These are phyloP conservation scores for Limnothrissa miodon DNA, from an alignment of 2,113 vertebrate genomes.

Conservation along the genomic window DNA sequence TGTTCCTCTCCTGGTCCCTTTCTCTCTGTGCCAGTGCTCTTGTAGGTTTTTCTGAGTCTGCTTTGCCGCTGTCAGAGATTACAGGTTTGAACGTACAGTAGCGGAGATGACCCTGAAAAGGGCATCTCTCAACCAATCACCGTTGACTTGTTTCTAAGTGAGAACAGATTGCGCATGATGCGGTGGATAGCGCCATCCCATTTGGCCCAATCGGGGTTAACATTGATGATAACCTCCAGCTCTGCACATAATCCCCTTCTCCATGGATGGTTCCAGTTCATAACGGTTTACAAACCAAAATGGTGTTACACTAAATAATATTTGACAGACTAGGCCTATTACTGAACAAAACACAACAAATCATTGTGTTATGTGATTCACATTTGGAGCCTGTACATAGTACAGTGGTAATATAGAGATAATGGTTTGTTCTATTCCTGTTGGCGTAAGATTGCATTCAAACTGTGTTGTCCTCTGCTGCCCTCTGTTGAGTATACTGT, in stretches of 20 bases:
- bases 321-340: too few relatives aligned
- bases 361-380: background rate
- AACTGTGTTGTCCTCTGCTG: background rate
- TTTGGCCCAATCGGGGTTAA: background rate
- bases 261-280: background rate
- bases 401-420: background rate
- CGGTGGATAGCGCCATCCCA: background rate
- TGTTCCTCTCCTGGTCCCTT: background rate
- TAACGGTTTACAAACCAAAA: background rate
- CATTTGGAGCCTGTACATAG: background rate
- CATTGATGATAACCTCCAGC: conserved; percentile 1
- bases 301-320: too few relatives aligned
- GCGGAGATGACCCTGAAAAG: background rate
- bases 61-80: background rate
- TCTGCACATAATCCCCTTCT: background rate
- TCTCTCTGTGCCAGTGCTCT: background rate
- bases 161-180: background rate
- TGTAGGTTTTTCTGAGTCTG: background rate
- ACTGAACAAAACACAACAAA: background rate
- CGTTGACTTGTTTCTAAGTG: background rate
- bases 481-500: conserved; percentile 13
- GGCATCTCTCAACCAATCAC: background rate
- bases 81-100: background rate
- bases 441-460: background rate
- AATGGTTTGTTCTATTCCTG: background rate